Base-by-base conservation (phyloP, 2,888 invertebrate genomes). In the Drosophila sordidula region DNA sequence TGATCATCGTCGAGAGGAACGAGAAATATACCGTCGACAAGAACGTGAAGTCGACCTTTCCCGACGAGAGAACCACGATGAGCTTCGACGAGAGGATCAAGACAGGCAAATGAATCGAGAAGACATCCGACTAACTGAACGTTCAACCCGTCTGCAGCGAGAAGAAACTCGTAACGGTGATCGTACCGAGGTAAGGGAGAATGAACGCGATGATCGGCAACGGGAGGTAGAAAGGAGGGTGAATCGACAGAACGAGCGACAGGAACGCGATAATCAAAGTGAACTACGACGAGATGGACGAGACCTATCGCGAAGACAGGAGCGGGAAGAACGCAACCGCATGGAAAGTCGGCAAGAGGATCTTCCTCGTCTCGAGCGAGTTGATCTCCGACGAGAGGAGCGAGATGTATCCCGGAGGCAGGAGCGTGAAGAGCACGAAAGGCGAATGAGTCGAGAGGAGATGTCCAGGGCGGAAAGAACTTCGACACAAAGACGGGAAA, bases 321-420 rank as follows among this genome's bases (percentile, higher is more conserved):
- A 34, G 6, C 47, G 47, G 6, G 47, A 47, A 34, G 18, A 32
- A 1, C 18, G 22, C 0, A 6, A 39, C 14, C 6, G 11, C 5
- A 12, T n/a, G 12, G 26, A 22, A n/a, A 29, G 5, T 14, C 38
- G 50, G 1, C 4, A 18, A 12, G 14, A 39, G 2, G 5, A 18
- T 1, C 51, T 51, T 34, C 12, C 34, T 4, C 55, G 50, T 0
- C 29, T 36, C 6, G 49, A 41, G 6, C 8, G 9, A 5, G 32
- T 25, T 25, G 55, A 16, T 4, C 6, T n/a, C 2, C 59, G 59
- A 16, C 36, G 42, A 18, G 36, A 25, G 8, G 50, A 44, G 6
- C 36, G 34, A 8, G 45, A 50, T 12, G 18, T 18, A 9, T 8
- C 25, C 29, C 45, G 14, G 44, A 34, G 38, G 22, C 26, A 62